These are phyloP conservation scores for Mythimna vitellina DNA, from an alignment of 2,888 invertebrate genomes.

Conservation along the genomic window DNA sequence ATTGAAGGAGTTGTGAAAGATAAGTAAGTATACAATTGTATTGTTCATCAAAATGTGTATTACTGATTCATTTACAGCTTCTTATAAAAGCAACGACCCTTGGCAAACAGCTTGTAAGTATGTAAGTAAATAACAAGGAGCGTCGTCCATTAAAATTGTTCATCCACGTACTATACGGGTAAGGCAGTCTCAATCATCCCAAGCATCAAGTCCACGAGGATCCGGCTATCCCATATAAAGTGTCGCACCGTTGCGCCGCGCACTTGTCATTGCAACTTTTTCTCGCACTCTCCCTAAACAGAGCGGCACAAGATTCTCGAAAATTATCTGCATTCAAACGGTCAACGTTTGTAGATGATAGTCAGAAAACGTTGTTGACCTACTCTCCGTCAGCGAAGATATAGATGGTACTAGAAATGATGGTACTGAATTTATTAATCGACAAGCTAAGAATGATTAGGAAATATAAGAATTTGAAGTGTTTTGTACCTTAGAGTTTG, in stretches of 20 bases:
- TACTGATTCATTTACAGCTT: constrained; percentile 6
- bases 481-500: neutral
- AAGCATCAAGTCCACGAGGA: constrained; percentile 48
- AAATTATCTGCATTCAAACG: constrained; percentile 69
- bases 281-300: constrained; percentile 66
- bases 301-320: constrained; percentile 64
- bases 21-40: neutral
- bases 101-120: neutral
- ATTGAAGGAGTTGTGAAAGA: neutral
- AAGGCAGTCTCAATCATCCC: constrained; percentile 35
- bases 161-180: constrained; percentile 4
- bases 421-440: neutral
- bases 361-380: constrained; percentile 58
- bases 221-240: constrained; percentile 63
- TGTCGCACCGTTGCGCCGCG: constrained; percentile 57
- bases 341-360: constrained; percentile 52
- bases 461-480: neutral
- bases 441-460: neutral
- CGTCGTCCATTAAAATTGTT: constrained; percentile 43
- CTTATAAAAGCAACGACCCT: neutral
- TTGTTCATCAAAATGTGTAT: neutral
- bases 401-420: constrained; percentile 6
- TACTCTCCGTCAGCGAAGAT: constrained; percentile 27
- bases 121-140: constrained; percentile 4
- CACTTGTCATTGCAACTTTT: constrained; percentile 61